Evolutionary conservation across 2,113 vertebrate species (phyloP).

Genomic region (Bungarus multicinctus): DNA sequence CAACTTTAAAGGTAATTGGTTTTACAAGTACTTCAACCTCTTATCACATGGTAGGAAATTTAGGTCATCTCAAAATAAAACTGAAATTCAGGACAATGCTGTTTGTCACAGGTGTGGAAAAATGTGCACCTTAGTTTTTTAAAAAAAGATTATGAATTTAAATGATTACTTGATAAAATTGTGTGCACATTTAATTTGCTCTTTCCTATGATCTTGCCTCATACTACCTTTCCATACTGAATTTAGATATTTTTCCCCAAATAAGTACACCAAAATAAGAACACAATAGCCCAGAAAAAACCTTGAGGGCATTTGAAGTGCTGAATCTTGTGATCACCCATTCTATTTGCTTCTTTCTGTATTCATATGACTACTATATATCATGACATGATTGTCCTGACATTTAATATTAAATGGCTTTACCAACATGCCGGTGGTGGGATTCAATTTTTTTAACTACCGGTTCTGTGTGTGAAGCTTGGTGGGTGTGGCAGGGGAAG

Average conservation of each 20-base stretch:
- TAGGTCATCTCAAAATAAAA: conserved; percentile 19
- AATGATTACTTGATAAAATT: neutral
- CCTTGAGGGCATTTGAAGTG: rapidly evolving
- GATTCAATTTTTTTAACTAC: no score
- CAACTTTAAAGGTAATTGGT: conserved; percentile 8
- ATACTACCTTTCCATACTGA: neutral
- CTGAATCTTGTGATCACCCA: neutral
- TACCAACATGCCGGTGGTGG: neutral
- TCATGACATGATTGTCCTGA: neutral
- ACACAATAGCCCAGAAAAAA: neutral
- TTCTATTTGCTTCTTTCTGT: neutral
- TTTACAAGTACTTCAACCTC: neutral
- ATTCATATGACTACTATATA: neutral
- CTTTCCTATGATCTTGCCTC: neutral
- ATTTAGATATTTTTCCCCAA: neutral
- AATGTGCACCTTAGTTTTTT: neutral
- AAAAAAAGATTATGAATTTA: neutral
- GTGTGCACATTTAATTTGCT: neutral
- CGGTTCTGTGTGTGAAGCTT: no score
- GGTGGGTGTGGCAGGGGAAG: no score
- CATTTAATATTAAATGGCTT: neutral
- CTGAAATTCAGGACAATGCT: neutral
- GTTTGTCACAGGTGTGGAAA: neutral
- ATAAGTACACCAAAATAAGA: neutral
- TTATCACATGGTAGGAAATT: conserved; percentile 1